Evolutionary conservation across 2,113 vertebrate genomes (phyloP).

Genomic region (Poicephalus gulielmi): DNA sequence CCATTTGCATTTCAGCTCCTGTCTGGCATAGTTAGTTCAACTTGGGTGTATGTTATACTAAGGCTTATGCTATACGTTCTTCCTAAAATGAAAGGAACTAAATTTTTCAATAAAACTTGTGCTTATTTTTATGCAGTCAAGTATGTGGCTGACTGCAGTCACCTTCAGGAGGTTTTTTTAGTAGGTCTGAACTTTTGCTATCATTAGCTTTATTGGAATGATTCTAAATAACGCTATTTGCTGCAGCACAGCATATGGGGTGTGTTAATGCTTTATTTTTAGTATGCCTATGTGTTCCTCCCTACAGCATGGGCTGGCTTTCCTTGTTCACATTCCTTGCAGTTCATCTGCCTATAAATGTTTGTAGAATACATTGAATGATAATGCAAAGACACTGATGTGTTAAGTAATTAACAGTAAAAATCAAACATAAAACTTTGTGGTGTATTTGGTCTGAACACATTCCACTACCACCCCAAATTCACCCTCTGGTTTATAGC

Average conservation of each 20-base stretch:
- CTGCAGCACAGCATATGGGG: neutral
- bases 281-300: slow-evolving; percentile 42
- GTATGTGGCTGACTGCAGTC: neutral
- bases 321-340: slow-evolving; percentile 43
- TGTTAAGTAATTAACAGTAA: slow-evolving; percentile 7
- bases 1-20: neutral
- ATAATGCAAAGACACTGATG: neutral
- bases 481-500: neutral
- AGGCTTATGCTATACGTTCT: neutral
- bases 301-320: slow-evolving; percentile 41
- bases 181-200: neutral
- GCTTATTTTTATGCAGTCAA: neutral
- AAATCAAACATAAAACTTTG: neutral
- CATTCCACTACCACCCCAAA: neutral
- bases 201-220: neutral
- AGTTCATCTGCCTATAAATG: slow-evolving; percentile 57
- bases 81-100: neutral
- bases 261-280: slow-evolving; percentile 62
- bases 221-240: neutral
- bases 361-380: neutral
- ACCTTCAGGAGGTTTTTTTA: neutral
- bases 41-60: neutral
- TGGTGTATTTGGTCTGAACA: neutral
- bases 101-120: neutral
- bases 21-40: neutral